A percentile compares a stretch with the other conserved stretches of the same genome.
Evolutionary conservation across 2,888 invertebrate genomes (phyloP).

Genomic region (Orgyia antiqua): DNA sequence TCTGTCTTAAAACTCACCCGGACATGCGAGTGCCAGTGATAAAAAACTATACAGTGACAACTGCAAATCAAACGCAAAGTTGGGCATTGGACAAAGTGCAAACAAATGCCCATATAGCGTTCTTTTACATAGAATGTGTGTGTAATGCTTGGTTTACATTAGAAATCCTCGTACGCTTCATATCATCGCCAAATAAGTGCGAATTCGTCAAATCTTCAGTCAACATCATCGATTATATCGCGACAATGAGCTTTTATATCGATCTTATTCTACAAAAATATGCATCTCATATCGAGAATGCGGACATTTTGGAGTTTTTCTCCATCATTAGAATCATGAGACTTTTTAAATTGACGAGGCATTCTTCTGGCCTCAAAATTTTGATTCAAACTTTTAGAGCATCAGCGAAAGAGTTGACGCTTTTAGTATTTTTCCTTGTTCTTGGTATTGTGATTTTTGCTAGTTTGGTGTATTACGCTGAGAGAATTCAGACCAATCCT

Average conservation of each 20-base stretch:
- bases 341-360: constrained; percentile 96
- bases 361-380: constrained; percentile 98
- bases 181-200: constrained; percentile 95
- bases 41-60: constrained; percentile 86
- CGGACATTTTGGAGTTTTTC: constrained; percentile 98
- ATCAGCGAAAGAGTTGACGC: constrained; percentile 96
- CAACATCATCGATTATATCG: constrained; percentile 99
- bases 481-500: constrained; percentile 95
- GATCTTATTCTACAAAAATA: constrained; percentile 93
- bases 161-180: constrained; percentile 95
- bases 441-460: constrained; percentile 99
- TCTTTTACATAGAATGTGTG: constrained; percentile 98
- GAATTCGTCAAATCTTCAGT: constrained; percentile 97
- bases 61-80: constrained; percentile 84
- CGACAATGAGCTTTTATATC: constrained; percentile 98
- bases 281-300: constrained; percentile 94
- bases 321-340: constrained; percentile 98
- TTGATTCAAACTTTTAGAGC: constrained; percentile 98
- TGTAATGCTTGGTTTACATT: constrained; percentile 99
- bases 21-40: constrained; percentile 97
- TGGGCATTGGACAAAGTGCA: constrained; percentile 94
- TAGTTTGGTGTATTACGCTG: constrained; percentile 98
- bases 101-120: constrained; percentile 97
- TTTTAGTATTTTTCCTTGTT: constrained; percentile 98
- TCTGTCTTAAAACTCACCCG: constrained; percentile 99